Evolutionary conservation across 1,140 invertebrate species (phyloP).

Genomic region (Drosophila micromelanica): DNA sequence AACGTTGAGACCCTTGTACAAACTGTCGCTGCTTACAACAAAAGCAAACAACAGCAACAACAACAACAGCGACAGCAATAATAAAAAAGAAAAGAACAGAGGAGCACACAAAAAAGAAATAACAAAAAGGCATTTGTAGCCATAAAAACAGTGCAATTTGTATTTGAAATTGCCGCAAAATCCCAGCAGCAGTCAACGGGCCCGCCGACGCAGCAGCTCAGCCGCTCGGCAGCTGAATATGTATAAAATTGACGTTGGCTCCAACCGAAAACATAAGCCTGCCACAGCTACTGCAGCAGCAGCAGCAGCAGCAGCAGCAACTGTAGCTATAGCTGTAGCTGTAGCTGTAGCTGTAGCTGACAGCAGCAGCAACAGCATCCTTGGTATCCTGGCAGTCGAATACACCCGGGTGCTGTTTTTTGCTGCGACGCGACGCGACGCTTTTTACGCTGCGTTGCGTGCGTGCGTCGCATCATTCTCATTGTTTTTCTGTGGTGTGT

Average conservation of each 20-base stretch:
- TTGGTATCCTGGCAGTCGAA: slow-evolving; percentile 39
- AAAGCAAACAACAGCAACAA: slow-evolving; percentile 34
- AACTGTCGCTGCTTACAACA: slow-evolving; percentile 72
- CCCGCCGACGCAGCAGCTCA: slow-evolving; percentile 44
- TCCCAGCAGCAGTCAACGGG: slow-evolving; percentile 64
- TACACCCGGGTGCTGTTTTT: slow-evolving; percentile 66
- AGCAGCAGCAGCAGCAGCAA: slow-evolving; percentile 3
- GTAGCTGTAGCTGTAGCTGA: slow-evolving; percentile 10
- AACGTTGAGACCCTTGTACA: slow-evolving; percentile 68
- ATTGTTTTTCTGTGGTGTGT: slow-evolving; percentile 18
- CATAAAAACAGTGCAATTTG: slow-evolving; percentile 82
- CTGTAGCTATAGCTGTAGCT: slow-evolving; percentile 11
- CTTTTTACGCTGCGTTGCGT: slow-evolving; percentile 50
- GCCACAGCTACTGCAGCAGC: slow-evolving; percentile 46
- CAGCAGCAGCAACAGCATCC: slow-evolving; percentile 11
- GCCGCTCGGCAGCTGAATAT: slow-evolving; percentile 61
- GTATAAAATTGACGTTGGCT: slow-evolving; percentile 68
- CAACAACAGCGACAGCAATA: slow-evolving; percentile 4
- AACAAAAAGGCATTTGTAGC: slow-evolving; percentile 77
- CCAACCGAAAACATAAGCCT: slow-evolving; percentile 43
- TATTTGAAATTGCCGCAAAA: slow-evolving; percentile 83
- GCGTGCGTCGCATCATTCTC: slow-evolving; percentile 22
- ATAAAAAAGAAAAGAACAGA: slow-evolving; percentile 4
- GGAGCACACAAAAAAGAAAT: slow-evolving; percentile 44
- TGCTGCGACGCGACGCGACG: slow-evolving; percentile 46